phyloP scores from a whole-genome alignment of 2,797 vertebrate genomes.

The Acanthurus lineatus region DNA sequence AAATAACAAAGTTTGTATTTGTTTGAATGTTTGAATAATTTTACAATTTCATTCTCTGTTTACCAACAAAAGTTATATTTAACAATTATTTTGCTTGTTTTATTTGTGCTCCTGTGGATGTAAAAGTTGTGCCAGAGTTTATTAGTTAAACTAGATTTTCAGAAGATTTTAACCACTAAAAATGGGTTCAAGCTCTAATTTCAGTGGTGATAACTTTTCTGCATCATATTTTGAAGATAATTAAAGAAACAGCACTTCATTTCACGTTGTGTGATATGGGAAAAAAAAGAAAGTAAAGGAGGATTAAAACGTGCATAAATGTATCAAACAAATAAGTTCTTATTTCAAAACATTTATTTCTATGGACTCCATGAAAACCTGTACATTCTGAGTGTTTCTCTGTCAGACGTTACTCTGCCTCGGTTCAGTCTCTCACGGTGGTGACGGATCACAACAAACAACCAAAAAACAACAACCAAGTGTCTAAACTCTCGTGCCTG shows the following conservation, averaged over 20 bases:
- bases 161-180: not conserved
- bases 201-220: not conserved
- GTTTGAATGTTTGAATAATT: no score
- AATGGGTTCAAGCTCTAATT: no score
- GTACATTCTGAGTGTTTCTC: constrained; percentile 46
- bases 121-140: no score
- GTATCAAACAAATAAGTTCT: constrained; percentile 48
- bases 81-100: no score
- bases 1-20: no score
- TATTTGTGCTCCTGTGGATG: no score
- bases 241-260: no score
- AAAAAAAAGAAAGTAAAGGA: not conserved
- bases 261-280: not conserved
- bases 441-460: constrained; percentile 34
- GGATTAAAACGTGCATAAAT: constrained; percentile 34
- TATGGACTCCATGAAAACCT: constrained; percentile 50
- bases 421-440: constrained; percentile 22
- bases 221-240: not conserved
- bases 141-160: not conserved
- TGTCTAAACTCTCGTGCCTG: constrained; percentile 22
- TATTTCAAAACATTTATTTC: constrained; percentile 75
- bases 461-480: constrained; percentile 9
- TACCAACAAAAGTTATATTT: no score
- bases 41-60: no score
- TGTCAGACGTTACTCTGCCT: constrained; percentile 10